These are phyloP conservation scores for Rousettus madagascariensis DNA, from an alignment of 2,797 vertebrate genomes.

Conservation along the genomic window DNA sequence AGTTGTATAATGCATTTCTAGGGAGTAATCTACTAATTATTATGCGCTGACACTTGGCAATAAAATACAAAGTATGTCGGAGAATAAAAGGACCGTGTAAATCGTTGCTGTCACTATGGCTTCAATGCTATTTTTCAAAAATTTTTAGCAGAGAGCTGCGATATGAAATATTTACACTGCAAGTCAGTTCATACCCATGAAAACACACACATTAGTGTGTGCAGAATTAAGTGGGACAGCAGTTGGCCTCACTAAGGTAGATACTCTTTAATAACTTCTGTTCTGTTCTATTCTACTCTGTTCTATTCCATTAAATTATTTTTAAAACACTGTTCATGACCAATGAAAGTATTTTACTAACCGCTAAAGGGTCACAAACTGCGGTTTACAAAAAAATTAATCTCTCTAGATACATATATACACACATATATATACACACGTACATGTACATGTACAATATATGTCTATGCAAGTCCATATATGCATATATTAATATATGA, in stretches of 20 bases:
- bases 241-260: neutral
- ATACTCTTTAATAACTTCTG: neutral
- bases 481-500: neutral
- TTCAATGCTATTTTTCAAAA: neutral
- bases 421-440: neutral
- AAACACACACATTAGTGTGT: neutral
- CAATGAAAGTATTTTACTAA: neutral
- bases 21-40: neutral
- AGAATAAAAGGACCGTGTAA: neutral
- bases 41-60: neutral
- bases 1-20: neutral
- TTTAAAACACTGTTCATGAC: neutral
- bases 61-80: neutral
- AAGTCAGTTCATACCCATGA: neutral
- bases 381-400: neutral
- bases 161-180: neutral
- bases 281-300: neutral
- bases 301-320: neutral
- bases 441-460: fast-evolving
- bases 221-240: neutral
- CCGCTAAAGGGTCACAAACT: neutral
- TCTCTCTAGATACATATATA: neutral
- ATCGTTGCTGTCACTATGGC: neutral
- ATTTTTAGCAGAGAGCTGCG: neutral
- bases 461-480: neutral